Base-by-base conservation (phyloP, 1,140 invertebrate species). In the Myzus persicae region DNA sequence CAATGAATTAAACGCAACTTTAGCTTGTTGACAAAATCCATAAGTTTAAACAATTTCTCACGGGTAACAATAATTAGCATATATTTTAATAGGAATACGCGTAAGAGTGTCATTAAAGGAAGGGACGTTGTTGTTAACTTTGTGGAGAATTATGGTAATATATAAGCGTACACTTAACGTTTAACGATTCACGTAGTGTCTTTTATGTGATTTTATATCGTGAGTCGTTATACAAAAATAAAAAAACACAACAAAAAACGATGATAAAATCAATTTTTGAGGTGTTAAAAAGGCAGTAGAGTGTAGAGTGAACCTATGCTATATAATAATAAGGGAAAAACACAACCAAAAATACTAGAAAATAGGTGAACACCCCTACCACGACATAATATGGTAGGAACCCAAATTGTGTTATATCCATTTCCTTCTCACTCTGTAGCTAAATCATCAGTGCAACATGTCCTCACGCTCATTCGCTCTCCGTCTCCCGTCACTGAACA, bases 161-260 rank as follows among this genome's bases (percentile, higher is more conserved):
- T 87, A 87, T 44, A n/a, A 44, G 40, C 26, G 11, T 87, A 36
- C 84, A 44, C 42, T 87, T 44, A 44, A 87, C 84, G 42, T 87
- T 87, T 44, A 87, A 44, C 42, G 38, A 82, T 38, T 40, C 81
- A n/a, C 36, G 38, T n/a, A 76, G 38, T 85, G 38, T 85, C 38
- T 85, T 40, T 85, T 40, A 40, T 85, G 82, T 85, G 82, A 85
- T 85, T 85, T 85, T 85, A 85, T 42, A 85, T 42, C 24, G 22
- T 4, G 38, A 38, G 40, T 40, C 2, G 40, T 85, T 26, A 40
- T 42, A 76, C 59, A 20, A 6, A 76, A 76, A 76, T 18, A 67
- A n/a, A 87, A 46, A 48, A 88, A 40, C 11, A 82, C 40, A 22
- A 44, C n/a, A 85, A 24, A 18, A 36, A 46, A 22, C 4, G 11